Evolutionary conservation across 2,113 vertebrate species (phyloP).

Genomic region (Notarius quadriscutis): DNA sequence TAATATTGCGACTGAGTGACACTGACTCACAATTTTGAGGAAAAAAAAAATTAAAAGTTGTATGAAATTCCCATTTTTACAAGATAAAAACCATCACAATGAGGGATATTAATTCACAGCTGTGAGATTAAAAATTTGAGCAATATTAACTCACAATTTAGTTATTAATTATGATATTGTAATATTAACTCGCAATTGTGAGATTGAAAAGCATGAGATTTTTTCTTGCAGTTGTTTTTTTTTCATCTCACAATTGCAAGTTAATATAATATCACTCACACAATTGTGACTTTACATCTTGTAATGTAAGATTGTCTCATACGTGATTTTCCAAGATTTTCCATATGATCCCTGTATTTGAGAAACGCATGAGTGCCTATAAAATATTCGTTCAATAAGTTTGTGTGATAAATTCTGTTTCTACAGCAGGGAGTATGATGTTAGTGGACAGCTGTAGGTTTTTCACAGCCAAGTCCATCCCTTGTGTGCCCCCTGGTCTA

Average conservation of each 20-base stretch:
- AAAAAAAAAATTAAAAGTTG: neutral
- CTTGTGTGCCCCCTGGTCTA: slow-evolving; percentile 44
- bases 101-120: neutral
- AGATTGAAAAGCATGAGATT: neutral
- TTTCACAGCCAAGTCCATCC: slow-evolving; percentile 16
- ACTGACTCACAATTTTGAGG: neutral
- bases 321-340: neutral
- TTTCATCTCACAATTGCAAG: neutral
- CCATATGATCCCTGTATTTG: neutral
- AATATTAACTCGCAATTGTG: neutral
- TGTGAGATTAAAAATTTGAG: neutral
- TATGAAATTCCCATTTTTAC: neutral
- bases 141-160: neutral
- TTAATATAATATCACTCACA: neutral
- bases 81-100: neutral
- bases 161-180: too few relatives aligned
- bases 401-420: neutral
- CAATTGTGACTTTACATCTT: neutral
- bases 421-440: neutral
- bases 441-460: slow-evolving; percentile 19
- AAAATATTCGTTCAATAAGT: neutral
- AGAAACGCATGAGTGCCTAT: neutral
- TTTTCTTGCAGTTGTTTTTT: neutral
- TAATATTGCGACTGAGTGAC: neutral
- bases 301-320: too few relatives aligned